Conservation (phyloP, 2,113 vertebrate species). For the Xiphophorus hellerii region DNA sequence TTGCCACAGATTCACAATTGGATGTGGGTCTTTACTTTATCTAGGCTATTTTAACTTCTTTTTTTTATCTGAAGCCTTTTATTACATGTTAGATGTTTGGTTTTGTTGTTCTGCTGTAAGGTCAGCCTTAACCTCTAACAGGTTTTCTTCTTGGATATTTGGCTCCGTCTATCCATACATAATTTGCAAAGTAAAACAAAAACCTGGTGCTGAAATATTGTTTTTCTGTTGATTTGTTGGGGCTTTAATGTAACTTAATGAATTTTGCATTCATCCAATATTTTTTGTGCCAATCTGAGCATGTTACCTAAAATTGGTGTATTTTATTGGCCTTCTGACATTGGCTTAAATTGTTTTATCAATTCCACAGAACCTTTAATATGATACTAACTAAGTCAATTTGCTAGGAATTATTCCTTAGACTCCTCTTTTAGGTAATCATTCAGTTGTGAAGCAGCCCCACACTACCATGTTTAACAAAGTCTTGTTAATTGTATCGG, state of each 20-base stretch:
- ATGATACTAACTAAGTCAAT: background rate
- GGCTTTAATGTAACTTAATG: background rate
- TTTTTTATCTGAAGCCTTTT: background rate
- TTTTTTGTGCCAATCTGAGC: background rate
- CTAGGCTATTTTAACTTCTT: background rate
- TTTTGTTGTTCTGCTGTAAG: background rate
- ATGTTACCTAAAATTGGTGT: background rate
- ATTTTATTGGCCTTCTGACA: background rate
- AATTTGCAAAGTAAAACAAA: background rate
- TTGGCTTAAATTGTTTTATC: background rate
- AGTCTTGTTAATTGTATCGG: background rate
- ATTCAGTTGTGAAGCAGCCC: background rate
- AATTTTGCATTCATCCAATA: background rate
- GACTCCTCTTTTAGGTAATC: too few relatives aligned
- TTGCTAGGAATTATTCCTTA: background rate
- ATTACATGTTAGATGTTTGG: background rate
- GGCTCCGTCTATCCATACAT: too few relatives aligned
- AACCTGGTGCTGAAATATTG: background rate
- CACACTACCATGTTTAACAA: background rate
- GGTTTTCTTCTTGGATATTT: too few relatives aligned
- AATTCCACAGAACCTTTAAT: background rate
- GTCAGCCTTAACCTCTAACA: background rate
- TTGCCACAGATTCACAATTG: background rate
- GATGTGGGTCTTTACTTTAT: background rate
- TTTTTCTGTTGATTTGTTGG: background rate